These are phyloP conservation scores for Podilymbus podiceps DNA, from an alignment of 2,113 vertebrate species.

Conservation along the genomic window DNA sequence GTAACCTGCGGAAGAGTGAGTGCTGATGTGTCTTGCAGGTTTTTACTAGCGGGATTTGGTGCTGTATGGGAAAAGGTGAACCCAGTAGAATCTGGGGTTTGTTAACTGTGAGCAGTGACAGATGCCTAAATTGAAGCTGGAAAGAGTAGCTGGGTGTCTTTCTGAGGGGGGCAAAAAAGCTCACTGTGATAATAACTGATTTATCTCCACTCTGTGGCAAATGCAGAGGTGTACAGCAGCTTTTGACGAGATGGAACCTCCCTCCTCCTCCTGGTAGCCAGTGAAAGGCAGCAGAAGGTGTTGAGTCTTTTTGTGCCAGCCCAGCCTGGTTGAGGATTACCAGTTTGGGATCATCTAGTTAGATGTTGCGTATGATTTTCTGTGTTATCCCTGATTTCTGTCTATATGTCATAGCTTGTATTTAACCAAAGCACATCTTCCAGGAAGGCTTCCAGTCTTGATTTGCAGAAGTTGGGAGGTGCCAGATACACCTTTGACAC, in stretches of 20 bases:
- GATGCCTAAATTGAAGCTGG: not conserved
- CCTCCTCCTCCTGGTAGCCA: not conserved
- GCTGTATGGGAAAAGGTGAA: not conserved
- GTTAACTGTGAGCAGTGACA: not conserved
- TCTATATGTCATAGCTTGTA: fast-evolving
- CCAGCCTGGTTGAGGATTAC: not conserved
- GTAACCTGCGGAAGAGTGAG: fast-evolving
- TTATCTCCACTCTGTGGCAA: not conserved
- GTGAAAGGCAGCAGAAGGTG: not conserved
- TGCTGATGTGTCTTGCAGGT: not conserved
- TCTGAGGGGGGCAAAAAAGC: not conserved
- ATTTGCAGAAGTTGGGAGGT: not conserved
- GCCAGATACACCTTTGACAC: not conserved
- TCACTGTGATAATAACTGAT: too few relatives aligned
- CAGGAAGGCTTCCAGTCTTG: not conserved
- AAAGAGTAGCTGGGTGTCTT: not conserved
- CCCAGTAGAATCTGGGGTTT: not conserved
- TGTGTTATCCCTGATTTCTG: not conserved
- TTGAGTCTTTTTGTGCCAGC: too few relatives aligned
- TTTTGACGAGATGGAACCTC: not conserved
- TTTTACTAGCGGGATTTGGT: not conserved
- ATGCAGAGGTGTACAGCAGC: not conserved
- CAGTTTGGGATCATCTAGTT: not conserved
- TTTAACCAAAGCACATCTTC: not conserved
- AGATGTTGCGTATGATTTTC: fast-evolving